Conservation (phyloP, 2,113 vertebrate genomes). For the Turnix velox region DNA sequence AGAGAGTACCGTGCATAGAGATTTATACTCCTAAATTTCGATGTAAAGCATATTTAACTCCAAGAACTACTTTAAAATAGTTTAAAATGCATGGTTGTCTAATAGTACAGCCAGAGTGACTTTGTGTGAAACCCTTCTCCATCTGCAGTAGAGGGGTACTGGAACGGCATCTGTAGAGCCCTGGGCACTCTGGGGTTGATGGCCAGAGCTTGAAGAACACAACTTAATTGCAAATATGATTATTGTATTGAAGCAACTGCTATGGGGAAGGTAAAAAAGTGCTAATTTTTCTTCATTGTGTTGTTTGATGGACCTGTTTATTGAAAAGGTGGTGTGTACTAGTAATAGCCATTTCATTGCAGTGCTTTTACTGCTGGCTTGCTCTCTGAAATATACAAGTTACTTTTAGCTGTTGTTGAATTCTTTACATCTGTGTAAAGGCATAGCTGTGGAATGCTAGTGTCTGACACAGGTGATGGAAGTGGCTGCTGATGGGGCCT, state of each 20-base stretch:
- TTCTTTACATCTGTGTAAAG: background rate
- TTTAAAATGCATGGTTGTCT: background rate
- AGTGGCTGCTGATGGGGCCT: background rate
- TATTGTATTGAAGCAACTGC: background rate
- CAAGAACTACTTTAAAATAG: background rate
- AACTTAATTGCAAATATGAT: background rate
- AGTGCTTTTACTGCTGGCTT: background rate
- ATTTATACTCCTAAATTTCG: background rate
- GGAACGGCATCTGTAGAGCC: background rate
- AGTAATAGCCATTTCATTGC: background rate
- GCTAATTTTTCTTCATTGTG: background rate
- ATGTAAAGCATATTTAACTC: background rate
- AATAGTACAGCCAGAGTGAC: background rate
- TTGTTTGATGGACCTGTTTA: background rate
- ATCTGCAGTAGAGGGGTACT: background rate
- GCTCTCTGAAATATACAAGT: background rate
- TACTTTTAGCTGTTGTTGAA: background rate
- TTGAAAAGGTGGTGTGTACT: no score
- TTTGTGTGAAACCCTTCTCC: background rate
- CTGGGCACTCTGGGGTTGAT: background rate
- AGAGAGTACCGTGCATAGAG: accelerated
- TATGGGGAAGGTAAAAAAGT: background rate
- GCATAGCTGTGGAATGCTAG: background rate
- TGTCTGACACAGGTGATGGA: background rate
- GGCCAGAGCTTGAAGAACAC: background rate